Evolutionary conservation across 2,888 invertebrate species (phyloP).

Genomic region (Caenorhabditis plicata): DNA sequence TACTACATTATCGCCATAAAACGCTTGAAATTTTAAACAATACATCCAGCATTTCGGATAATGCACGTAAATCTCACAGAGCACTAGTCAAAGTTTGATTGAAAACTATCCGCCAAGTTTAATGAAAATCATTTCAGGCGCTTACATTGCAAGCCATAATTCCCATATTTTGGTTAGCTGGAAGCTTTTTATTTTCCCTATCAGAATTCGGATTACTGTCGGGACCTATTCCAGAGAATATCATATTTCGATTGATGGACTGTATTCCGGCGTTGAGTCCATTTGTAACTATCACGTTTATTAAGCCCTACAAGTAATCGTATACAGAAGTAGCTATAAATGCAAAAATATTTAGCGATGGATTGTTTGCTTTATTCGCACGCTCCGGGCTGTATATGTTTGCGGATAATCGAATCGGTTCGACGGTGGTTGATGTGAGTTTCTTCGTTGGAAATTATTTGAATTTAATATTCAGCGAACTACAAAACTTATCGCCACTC

Average conservation of each 20-base stretch:
- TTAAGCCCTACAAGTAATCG: slow-evolving; percentile 9
- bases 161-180: slow-evolving; percentile 25
- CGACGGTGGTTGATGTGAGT: slow-evolving; percentile 17
- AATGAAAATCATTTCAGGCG: no score
- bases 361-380: neutral
- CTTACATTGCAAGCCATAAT: slow-evolving; percentile 24
- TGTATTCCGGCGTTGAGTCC: slow-evolving; percentile 20
- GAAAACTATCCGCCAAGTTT: neutral
- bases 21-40: slow-evolving; percentile 13
- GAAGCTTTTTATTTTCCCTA: slow-evolving; percentile 11
- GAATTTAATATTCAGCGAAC: no score
- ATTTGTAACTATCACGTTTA: slow-evolving; percentile 8
- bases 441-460: no score
- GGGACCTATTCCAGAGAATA: slow-evolving; percentile 21
- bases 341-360: slow-evolving; percentile 3
- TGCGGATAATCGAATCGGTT: slow-evolving; percentile 3
- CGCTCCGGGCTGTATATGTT: slow-evolving; percentile 3
- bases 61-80: slow-evolving; percentile 12
- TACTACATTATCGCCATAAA: slow-evolving; percentile 17
- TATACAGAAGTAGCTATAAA: neutral
- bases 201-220: slow-evolving; percentile 16
- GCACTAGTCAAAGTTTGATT: slow-evolving; percentile 12
- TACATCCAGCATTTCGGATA: slow-evolving; percentile 6
- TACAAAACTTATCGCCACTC: no score
- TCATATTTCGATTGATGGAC: slow-evolving; percentile 24